Conservation (phyloP, 2,113 vertebrate genomes). For the Motacilla alba region DNA sequence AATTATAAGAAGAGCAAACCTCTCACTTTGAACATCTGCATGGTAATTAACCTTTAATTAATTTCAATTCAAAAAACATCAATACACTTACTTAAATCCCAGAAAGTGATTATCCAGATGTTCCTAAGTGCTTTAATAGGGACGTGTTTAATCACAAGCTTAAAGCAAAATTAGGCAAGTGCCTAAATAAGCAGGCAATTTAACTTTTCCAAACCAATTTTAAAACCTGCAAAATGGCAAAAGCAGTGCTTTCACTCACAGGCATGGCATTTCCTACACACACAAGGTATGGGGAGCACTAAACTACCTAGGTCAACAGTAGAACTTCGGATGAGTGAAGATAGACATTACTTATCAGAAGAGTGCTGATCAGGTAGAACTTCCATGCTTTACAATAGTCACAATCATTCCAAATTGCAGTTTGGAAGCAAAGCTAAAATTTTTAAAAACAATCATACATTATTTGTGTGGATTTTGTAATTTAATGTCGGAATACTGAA, state of each 20-base stretch:
- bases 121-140: neutral
- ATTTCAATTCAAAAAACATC: neutral
- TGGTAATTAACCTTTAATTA: constrained; percentile 1
- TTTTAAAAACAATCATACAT: neutral
- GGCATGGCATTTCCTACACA: neutral
- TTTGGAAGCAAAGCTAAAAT: neutral
- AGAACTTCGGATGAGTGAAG: neutral
- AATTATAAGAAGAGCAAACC: neutral
- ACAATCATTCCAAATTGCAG: neutral
- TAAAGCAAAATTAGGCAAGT: neutral
- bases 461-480: neutral
- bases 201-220: neutral
- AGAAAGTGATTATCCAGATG: constrained; percentile 12
- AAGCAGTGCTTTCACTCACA: neutral
- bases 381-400: neutral
- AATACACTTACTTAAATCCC: neutral
- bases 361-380: neutral
- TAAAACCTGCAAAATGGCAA: neutral
- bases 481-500: neutral
- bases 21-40: neutral
- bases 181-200: neutral
- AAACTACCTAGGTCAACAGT: neutral
- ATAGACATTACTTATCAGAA: neutral
- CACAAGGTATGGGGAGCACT: neutral
- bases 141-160: neutral